Conservation (phyloP, 2,797 vertebrate genomes). For the Platalea minor region DNA sequence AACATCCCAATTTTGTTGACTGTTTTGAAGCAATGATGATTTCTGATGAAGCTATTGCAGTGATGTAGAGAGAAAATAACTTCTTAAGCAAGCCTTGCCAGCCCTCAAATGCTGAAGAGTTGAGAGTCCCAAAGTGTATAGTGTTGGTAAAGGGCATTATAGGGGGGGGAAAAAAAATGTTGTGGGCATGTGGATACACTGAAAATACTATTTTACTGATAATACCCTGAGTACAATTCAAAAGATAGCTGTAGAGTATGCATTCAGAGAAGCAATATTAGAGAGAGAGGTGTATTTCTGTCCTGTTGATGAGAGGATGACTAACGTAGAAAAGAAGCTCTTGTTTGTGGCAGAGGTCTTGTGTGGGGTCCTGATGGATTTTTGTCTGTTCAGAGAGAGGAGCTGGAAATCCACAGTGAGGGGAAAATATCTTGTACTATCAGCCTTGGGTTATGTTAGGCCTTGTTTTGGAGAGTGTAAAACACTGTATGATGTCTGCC, state of each 20-base stretch:
- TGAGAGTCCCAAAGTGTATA: background rate
- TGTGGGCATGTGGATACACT: background rate
- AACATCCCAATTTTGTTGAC: background rate
- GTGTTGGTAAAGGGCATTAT: background rate
- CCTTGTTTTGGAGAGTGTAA: background rate
- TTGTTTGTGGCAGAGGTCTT: background rate
- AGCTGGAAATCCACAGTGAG: background rate
- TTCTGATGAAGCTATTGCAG: background rate
- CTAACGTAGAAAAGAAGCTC: background rate
- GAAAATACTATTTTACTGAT: background rate
- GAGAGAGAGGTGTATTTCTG: background rate
- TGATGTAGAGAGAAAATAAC: background rate
- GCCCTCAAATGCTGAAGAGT: background rate
- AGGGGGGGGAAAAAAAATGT: background rate
- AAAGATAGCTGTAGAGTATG: background rate
- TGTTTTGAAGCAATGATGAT: background rate
- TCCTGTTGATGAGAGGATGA: background rate
- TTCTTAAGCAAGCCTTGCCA: background rate
- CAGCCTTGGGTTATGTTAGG: background rate
- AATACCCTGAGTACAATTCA: background rate
- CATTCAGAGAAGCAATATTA: background rate
- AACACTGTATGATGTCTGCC: background rate
- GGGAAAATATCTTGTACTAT: background rate
- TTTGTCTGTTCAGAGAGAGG: background rate
- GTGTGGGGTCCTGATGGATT: fast-evolving